Evolutionary conservation across 2,113 vertebrate genomes (phyloP).

Genomic region (Archocentrus centrarchus): DNA sequence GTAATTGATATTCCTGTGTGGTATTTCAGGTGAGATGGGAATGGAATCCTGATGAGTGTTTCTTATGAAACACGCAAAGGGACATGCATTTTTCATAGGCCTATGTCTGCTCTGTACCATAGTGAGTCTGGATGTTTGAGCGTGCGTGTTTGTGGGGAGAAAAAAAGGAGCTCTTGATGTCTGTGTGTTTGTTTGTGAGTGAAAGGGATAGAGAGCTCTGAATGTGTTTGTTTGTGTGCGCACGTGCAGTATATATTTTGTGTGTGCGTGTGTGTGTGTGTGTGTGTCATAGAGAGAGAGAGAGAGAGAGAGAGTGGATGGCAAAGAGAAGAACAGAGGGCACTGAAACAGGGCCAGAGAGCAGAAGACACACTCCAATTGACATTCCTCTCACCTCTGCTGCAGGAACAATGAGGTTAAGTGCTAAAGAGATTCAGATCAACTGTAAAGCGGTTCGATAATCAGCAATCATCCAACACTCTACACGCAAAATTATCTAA

Average conservation of each 20-base stretch:
- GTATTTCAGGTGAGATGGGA: constrained; percentile 68
- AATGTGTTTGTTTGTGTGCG: constrained; percentile 47
- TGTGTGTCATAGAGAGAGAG: no score
- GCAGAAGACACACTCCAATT: constrained; percentile 63
- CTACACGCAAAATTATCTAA: constrained; percentile 72
- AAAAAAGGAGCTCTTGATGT: constrained; percentile 56
- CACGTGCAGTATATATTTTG: constrained; percentile 4
- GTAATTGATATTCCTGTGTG: constrained; percentile 77
- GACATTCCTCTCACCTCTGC: constrained; percentile 78
- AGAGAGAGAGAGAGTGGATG: not conserved
- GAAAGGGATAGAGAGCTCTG: constrained; percentile 34
- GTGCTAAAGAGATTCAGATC: constrained; percentile 77
- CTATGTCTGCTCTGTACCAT: constrained; percentile 62
- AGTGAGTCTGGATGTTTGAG: constrained; percentile 47
- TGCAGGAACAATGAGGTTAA: constrained; percentile 78
- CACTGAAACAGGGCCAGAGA: constrained; percentile 52
- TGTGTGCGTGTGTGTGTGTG: not conserved
- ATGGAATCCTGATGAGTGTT: constrained; percentile 74
- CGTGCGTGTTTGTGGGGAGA: constrained; percentile 43
- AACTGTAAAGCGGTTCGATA: constrained; percentile 75
- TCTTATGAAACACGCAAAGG: constrained; percentile 74
- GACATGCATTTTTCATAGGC: constrained; percentile 81
- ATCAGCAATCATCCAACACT: constrained; percentile 75
- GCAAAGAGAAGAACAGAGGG: constrained; percentile 8
- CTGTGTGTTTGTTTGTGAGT: constrained; percentile 57